A percentile compares a stretch with the other conserved stretches of the same genome.
These are phyloP conservation scores for Dolichallabes microphthalmus DNA, from an alignment of 2,113 vertebrate genomes.

Conservation along the genomic window DNA sequence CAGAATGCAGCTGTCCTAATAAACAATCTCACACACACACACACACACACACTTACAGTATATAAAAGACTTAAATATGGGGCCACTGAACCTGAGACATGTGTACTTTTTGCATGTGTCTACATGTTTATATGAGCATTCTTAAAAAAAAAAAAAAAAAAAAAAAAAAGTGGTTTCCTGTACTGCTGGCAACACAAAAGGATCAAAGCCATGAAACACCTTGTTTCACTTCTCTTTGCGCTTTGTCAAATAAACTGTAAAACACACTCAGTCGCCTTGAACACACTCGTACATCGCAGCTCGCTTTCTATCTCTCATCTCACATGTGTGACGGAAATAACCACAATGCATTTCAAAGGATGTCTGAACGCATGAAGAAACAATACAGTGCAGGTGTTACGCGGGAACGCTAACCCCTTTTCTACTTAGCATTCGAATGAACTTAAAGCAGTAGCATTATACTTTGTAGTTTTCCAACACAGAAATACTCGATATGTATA, in stretches of 20 bases:
- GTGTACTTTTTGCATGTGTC: too few relatives aligned
- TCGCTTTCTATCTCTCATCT: background rate
- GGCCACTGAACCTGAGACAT: too few relatives aligned
- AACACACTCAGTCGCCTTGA: background rate
- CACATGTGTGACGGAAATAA: background rate
- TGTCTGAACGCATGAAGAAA: background rate
- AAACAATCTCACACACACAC: background rate
- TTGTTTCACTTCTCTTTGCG: background rate
- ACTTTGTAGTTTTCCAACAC: background rate
- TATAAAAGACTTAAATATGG: background rate
- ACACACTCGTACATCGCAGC: background rate
- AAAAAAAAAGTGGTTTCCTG: conserved; percentile 8
- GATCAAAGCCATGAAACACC: conserved; percentile 6
- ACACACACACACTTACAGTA: too few relatives aligned
- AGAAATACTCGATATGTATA: background rate
- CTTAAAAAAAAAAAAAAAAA: background rate
- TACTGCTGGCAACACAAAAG: conserved; percentile 16
- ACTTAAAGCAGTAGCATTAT: background rate
- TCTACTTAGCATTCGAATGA: background rate
- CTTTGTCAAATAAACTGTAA: background rate
- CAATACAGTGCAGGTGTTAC: background rate
- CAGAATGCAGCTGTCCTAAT: background rate
- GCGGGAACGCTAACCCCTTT: background rate
- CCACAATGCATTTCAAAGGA: background rate
- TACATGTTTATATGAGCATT: background rate